Evolutionary conservation across 2,888 invertebrate genomes (phyloP).

Genomic region (Drosophila neoperkinsi): DNA sequence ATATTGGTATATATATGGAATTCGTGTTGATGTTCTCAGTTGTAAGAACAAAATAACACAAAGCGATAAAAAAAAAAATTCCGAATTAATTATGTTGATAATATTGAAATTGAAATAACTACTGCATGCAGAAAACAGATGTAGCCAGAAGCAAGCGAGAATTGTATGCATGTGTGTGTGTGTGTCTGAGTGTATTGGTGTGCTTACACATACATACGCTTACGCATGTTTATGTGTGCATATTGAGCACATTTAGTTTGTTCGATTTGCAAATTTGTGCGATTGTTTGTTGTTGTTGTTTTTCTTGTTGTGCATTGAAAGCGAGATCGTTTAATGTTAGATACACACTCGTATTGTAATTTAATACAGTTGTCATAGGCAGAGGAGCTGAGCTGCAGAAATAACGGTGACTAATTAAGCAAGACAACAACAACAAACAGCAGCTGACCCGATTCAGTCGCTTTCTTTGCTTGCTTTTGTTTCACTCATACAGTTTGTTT

Average conservation of each 20-base stretch:
- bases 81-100: neutral
- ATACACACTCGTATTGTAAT: slow-evolving; percentile 14
- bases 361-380: neutral
- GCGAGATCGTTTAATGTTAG: slow-evolving; percentile 27
- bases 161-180: neutral
- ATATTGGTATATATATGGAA: neutral
- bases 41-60: neutral
- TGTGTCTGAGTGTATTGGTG: neutral
- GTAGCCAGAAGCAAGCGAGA: slow-evolving; percentile 26
- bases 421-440: slow-evolving; percentile 8
- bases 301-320: slow-evolving; percentile 21
- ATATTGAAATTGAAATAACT: neutral
- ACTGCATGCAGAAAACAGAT: slow-evolving; percentile 42
- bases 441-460: slow-evolving; percentile 33
- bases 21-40: neutral
- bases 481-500: slow-evolving; percentile 30
- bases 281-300: slow-evolving; percentile 14
- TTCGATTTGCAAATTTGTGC: slow-evolving; percentile 46
- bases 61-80: neutral
- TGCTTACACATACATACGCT: neutral
- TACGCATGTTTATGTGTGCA: slow-evolving; percentile 2
- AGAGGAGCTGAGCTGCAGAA: slow-evolving; percentile 6
- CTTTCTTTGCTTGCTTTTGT: slow-evolving; percentile 41
- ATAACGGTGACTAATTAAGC: slow-evolving; percentile 28
- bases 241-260: slow-evolving; percentile 44